Evolutionary conservation across 2,797 vertebrate species (phyloP).

Genomic region (Buceros bicornis): DNA sequence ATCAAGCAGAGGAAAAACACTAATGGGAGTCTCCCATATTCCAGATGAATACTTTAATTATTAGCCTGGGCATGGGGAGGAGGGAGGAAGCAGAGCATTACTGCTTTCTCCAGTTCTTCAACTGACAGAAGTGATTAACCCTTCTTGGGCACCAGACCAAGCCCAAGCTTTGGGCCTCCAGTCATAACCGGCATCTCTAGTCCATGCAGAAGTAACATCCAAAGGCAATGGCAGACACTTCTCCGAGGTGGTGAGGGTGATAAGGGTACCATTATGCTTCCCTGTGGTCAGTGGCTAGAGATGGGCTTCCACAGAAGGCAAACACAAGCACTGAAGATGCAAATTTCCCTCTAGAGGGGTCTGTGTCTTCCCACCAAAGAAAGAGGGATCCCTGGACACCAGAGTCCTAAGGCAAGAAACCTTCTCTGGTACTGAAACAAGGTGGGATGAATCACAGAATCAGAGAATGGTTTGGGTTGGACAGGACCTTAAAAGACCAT

Average conservation of each 20-base stretch:
- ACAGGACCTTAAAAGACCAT: background rate
- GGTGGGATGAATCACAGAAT: background rate
- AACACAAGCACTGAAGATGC: background rate
- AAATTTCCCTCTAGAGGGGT: background rate
- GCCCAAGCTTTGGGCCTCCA: background rate
- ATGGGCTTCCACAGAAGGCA: background rate
- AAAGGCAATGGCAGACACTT: background rate
- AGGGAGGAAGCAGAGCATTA: background rate
- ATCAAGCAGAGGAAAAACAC: constrained; percentile 50
- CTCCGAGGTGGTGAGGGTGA: background rate
- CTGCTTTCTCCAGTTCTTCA: background rate
- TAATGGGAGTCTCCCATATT: constrained; percentile 2
- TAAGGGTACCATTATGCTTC: background rate
- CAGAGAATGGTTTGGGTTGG: background rate
- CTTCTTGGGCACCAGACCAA: background rate
- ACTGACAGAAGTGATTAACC: background rate
- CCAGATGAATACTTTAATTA: constrained; percentile 28
- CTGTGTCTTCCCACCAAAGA: background rate
- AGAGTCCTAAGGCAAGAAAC: background rate
- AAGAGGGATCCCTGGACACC: background rate
- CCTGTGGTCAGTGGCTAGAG: background rate
- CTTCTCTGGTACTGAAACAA: background rate
- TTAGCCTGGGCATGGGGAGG: background rate
- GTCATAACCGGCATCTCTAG: background rate
- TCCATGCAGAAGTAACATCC: background rate